phyloP scores from a whole-genome alignment of 1,140 invertebrate genomes.

The Tribolium madens region DNA sequence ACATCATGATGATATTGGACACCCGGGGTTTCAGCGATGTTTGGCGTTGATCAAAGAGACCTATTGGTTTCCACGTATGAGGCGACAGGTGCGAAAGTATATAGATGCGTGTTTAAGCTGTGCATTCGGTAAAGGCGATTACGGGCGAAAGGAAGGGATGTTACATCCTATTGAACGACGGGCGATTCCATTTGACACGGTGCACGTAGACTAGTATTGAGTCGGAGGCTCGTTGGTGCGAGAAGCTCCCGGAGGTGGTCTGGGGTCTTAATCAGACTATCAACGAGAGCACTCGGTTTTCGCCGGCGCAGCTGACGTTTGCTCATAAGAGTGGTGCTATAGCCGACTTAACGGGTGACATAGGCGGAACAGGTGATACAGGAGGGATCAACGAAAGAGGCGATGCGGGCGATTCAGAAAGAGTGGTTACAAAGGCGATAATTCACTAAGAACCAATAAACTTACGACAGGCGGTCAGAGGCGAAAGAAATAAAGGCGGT shows the following conservation, averaged over 20 bases:
- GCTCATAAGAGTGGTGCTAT: background rate
- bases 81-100: constrained; percentile 53
- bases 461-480: too few relatives aligned
- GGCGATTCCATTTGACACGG: constrained; percentile 49
- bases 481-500: too few relatives aligned
- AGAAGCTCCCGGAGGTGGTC: constrained; percentile 53
- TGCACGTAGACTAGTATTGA: constrained; percentile 55
- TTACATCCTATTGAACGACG: constrained; percentile 45
- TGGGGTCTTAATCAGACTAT: constrained; percentile 56
- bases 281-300: background rate
- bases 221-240: constrained; percentile 56
- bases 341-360: background rate
- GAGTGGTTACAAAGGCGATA: background rate
- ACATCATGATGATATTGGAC: constrained; percentile 58
- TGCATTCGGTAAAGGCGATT: constrained; percentile 56
- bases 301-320: constrained; percentile 32
- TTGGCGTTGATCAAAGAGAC: constrained; percentile 29
- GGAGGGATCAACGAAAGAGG: background rate
- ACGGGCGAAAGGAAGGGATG: constrained; percentile 47
- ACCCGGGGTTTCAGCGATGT: constrained; percentile 50
- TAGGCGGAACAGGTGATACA: background rate
- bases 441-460: too few relatives aligned
- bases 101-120: constrained; percentile 60
- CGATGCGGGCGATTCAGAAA: background rate
- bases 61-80: constrained; percentile 55